A percentile compares a stretch with the other conserved stretches of the same genome.
Conservation (phyloP, 2,888 invertebrate genomes). For the Lissocephala sabroskyi region DNA sequence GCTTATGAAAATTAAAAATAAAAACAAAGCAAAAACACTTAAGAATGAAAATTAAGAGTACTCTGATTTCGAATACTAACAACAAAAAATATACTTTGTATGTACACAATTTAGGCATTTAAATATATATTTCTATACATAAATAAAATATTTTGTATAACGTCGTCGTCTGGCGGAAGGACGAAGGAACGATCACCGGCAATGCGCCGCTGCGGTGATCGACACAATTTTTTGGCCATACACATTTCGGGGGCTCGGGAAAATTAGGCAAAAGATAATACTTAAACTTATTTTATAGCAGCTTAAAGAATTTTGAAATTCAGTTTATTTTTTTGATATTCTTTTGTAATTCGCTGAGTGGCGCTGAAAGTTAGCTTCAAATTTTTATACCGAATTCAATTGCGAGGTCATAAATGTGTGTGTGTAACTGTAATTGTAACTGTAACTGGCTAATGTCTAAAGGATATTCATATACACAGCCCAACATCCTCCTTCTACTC, state of each 20-base stretch:
- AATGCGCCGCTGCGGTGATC: slow-evolving; percentile 2
- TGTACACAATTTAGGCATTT: slow-evolving; percentile 19
- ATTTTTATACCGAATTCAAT: too few relatives aligned
- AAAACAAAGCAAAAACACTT: slow-evolving; percentile 11
- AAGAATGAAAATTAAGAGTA: slow-evolving; percentile 29
- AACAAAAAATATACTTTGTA: slow-evolving; percentile 16
- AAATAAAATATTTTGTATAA: slow-evolving; percentile 50
- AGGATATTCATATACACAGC: slow-evolving; percentile 21
- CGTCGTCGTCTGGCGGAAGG: slow-evolving; percentile 53
- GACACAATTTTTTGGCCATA: too few relatives aligned
- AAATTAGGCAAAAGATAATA: slow-evolving; percentile 30
- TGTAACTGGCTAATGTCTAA: slow-evolving; percentile 16
- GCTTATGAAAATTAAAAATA: neutral
- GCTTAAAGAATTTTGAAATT: too few relatives aligned
- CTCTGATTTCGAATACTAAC: slow-evolving; percentile 41
- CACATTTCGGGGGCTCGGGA: slow-evolving; percentile 29
- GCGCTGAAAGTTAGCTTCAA: too few relatives aligned
- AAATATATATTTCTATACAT: slow-evolving; percentile 33
- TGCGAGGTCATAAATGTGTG: slow-evolving; percentile 39
- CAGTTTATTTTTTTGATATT: slow-evolving; percentile 17
- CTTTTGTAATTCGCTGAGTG: too few relatives aligned
- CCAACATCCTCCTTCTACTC: too few relatives aligned
- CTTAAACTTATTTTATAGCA: too few relatives aligned
- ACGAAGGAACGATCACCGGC: slow-evolving; percentile 4
- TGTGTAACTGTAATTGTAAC: slow-evolving; percentile 39